phyloP scores from a whole-genome alignment of 2,113 vertebrate species.

The Theristicus caerulescens region DNA sequence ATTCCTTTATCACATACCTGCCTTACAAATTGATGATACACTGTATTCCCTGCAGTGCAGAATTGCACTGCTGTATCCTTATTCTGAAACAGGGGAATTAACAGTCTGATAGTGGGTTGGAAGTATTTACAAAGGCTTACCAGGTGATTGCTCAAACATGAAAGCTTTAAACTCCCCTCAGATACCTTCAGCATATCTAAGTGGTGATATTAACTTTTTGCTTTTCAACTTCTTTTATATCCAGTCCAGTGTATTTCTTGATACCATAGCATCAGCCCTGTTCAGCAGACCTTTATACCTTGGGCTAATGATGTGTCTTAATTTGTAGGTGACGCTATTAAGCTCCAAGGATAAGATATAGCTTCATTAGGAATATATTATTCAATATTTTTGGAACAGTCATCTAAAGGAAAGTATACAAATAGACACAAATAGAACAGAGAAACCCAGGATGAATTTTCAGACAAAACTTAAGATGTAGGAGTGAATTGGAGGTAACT shows the following conservation, averaged over 20 bases:
- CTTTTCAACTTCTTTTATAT: not conserved
- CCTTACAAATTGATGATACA: not conserved
- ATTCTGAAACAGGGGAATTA: not conserved
- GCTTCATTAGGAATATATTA: not conserved
- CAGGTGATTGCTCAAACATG: not conserved
- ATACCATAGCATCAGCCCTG: not conserved
- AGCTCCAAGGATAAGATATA: not conserved
- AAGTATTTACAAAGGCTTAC: not conserved
- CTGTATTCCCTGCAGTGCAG: not conserved
- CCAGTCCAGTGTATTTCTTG: not conserved
- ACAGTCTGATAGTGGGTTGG: not conserved
- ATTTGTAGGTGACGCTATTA: not conserved
- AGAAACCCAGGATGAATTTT: not conserved
- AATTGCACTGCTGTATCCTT: not conserved
- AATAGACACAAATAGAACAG: not conserved
- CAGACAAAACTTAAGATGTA: not conserved
- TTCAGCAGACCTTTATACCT: not conserved
- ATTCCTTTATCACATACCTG: not conserved
- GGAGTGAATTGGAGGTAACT: not conserved
- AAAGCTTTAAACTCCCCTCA: not conserved
- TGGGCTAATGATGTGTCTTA: not conserved
- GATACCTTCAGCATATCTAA: not conserved
- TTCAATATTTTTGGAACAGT: not conserved
- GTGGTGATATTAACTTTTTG: not conserved
- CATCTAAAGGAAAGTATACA: not conserved